Conservation (phyloP, 2,113 vertebrate genomes). For the Elaphurus davidianus region DNA sequence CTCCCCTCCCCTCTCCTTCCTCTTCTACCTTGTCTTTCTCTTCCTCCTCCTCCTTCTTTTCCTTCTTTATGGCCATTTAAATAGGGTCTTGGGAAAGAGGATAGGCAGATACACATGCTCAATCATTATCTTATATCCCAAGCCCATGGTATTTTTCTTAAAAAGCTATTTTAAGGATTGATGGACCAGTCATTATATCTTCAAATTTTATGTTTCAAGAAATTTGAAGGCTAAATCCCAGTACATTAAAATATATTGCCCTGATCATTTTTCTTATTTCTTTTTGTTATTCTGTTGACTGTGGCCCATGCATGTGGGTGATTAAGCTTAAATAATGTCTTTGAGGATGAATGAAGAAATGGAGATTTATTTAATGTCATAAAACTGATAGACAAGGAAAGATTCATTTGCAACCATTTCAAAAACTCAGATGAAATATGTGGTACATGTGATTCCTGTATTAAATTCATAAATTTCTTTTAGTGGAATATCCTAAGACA, state of each 20-base stretch:
- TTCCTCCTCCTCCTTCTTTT: not conserved
- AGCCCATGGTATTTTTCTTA: not conserved
- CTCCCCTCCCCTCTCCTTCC: not conserved
- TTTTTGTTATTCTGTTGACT: not conserved
- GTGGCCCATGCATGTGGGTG: not conserved
- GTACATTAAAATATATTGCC: not conserved
- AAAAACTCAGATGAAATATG: not conserved
- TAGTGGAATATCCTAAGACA: not conserved
- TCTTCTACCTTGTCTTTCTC: not conserved
- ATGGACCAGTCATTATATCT: not conserved
- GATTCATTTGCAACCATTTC: not conserved
- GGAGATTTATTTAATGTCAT: constrained; percentile 12
- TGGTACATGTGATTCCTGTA: not conserved
- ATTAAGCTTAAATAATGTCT: constrained; percentile 2
- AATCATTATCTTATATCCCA: not conserved
- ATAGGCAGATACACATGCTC: not conserved
- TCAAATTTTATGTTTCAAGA: constrained; percentile 8
- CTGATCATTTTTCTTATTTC: constrained; percentile 7
- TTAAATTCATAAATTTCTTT: not conserved
- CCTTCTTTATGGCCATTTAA: not conserved
- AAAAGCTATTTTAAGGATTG: not conserved
- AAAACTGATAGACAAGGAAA: not conserved
- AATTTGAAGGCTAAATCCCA: not conserved
- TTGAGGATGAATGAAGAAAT: constrained; percentile 1
- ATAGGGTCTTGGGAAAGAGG: not conserved